Conservation (phyloP, 2,888 invertebrate genomes). For the Pammene aurita region DNA sequence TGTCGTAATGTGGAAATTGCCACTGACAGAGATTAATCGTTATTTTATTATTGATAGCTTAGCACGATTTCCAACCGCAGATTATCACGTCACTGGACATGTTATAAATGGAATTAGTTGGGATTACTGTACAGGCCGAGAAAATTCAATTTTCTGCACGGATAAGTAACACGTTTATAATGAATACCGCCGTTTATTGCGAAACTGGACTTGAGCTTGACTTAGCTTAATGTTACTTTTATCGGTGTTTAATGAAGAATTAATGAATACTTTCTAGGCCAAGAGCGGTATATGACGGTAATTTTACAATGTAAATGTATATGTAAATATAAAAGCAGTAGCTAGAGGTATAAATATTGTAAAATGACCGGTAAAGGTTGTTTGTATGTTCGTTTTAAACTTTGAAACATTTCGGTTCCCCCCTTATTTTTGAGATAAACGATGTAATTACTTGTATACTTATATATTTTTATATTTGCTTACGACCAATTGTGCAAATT, state of each 20-base stretch:
- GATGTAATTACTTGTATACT: too few species aligned
- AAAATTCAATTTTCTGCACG: background rate
- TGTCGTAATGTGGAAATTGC: slow-evolving; percentile 34
- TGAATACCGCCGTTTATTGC: background rate
- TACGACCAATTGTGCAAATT: too few species aligned
- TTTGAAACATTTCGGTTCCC: too few species aligned
- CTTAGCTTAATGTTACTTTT: slow-evolving; percentile 4
- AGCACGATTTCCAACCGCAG: background rate
- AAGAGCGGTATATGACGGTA: background rate
- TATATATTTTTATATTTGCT: too few species aligned
- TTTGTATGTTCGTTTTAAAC: too few species aligned
- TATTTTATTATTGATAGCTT: slow-evolving; percentile 23
- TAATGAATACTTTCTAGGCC: background rate
- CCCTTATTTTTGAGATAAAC: too few species aligned
- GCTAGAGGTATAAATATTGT: background rate
- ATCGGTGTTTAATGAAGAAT: too few species aligned
- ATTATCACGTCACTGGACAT: slow-evolving; percentile 1
- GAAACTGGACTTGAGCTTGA: background rate
- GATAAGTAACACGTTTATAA: background rate
- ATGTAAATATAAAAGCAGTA: background rate
- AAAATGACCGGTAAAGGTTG: background rate
- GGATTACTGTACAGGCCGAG: background rate
- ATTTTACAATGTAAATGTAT: background rate
- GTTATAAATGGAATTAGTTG: slow-evolving; percentile 3
- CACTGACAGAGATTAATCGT: slow-evolving; percentile 32